Conservation (phyloP, 2,113 vertebrate species). For the Notothenia coriiceps region DNA sequence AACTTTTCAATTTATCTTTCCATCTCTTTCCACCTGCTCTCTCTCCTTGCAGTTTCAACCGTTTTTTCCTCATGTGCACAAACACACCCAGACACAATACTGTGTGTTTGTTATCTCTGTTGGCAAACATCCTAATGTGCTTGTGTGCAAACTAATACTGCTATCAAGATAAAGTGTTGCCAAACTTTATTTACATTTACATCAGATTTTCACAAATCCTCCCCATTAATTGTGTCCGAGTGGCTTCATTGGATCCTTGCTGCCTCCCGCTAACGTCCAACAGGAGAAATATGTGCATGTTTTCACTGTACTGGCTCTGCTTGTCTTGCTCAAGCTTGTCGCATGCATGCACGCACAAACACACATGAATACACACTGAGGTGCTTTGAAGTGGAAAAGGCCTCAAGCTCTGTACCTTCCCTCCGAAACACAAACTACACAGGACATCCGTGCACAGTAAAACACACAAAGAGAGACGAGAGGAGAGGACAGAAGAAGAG, state of each 20-base stretch:
- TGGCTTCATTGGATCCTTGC: slow-evolving; percentile 27
- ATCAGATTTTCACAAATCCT: slow-evolving; percentile 31
- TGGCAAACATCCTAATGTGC: slow-evolving; percentile 19
- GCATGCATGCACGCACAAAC: slow-evolving; percentile 56
- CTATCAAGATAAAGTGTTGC: background rate
- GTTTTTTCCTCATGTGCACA: slow-evolving; percentile 14
- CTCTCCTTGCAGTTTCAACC: slow-evolving; percentile 21
- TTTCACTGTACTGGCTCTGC: slow-evolving; percentile 54
- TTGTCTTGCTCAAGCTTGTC: slow-evolving; percentile 75
- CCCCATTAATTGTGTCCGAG: slow-evolving; percentile 27
- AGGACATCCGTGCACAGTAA: slow-evolving; percentile 28
- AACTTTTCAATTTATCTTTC: slow-evolving; percentile 57
- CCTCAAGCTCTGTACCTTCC: slow-evolving; percentile 78
- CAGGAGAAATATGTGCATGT: slow-evolving; percentile 57
- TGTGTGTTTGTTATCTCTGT: background rate
- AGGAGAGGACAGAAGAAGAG: slow-evolving; percentile 13
- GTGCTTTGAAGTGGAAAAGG: slow-evolving; percentile 80
- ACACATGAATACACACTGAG: slow-evolving; percentile 58
- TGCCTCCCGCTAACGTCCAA: slow-evolving; percentile 29
- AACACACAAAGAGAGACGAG: slow-evolving; percentile 19
- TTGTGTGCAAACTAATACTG: slow-evolving; percentile 14
- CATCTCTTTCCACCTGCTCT: slow-evolving; percentile 48
- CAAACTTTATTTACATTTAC: slow-evolving; percentile 33
- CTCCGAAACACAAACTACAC: slow-evolving; percentile 70
- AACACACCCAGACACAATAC: slow-evolving; percentile 20